These are phyloP conservation scores for Equus przewalskii DNA, from an alignment of 2,113 vertebrate species.

Conservation along the genomic window DNA sequence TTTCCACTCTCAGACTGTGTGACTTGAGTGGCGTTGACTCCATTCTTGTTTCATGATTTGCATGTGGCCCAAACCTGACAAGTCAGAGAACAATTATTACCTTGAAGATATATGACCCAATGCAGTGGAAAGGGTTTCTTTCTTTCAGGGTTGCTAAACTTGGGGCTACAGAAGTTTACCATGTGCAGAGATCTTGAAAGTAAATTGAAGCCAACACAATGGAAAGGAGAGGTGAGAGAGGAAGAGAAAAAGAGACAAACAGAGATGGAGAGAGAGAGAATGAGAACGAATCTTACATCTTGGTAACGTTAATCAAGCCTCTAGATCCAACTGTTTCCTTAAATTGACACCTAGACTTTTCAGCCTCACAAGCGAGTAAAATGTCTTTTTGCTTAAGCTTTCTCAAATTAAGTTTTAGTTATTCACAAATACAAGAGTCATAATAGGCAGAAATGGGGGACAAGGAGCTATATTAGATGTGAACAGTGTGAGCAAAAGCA, in stretches of 20 bases:
- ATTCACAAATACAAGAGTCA: neutral
- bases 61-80: neutral
- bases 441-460: neutral
- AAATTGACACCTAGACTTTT: neutral
- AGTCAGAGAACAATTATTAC: neutral
- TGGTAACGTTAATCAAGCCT: neutral
- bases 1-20: neutral
- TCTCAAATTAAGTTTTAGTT: slow-evolving; percentile 24
- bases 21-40: neutral
- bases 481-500: neutral
- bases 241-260: neutral
- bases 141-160: neutral
- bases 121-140: neutral
- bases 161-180: neutral
- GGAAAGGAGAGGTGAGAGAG: neutral
- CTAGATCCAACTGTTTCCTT: neutral
- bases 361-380: neutral
- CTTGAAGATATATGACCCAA: neutral
- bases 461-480: neutral
- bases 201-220: neutral
- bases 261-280: neutral
- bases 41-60: neutral
- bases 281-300: neutral
- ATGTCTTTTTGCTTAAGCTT: neutral
- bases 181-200: neutral